Base-by-base conservation (phyloP, 2,888 invertebrate genomes). In the Stenotaenia linearis region DNA sequence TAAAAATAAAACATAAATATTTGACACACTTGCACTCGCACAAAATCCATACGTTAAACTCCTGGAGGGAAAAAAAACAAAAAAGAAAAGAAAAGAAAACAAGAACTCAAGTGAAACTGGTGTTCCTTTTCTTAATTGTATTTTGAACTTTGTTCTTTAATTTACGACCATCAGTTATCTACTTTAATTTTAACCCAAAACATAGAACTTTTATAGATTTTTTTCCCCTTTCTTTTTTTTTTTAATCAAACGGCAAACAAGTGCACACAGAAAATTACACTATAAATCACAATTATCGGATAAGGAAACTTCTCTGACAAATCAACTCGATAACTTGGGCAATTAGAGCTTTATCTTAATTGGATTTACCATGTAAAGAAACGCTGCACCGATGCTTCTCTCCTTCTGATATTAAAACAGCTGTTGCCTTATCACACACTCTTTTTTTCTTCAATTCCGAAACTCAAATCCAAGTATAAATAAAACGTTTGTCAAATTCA, bases 171-270 rank as follows among this genome's bases (percentile, higher is more conserved):
- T 28, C 28, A 12, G 69, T 69, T 69, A 69, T 69, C 69, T 69
- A 69, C 69, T 69, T 69, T 69, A 69, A 69, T 69, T 69, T 69
- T 69, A 69, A 69, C 69, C 69, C 69, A 69, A 69, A 69, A 69
- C 69, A 45, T 12, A 28, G 69, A 69, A 50, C 50, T 28, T 69
- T 69, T 69, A 69, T 69, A 69, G 69, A 69, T 69, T 69, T 69
- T 69, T 50, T 50, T 18, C 50, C 50, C n/a, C n/a, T n/a, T n/a
- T n/a, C n/a, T n/a, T n/a, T n/a, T 50, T 50, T 69, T 69, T 69
- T 69, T 69, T 69, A 69, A 69, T 69, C 69, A 69, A 69, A 69
- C 69, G 15, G 69, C 69, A 69, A 69, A 69, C 69, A 69, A 69
- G 69, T 69, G 69, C 69, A 69, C 69, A 69, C 69, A 28, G 25